Base-by-base conservation (phyloP, 2,888 invertebrate species). In the Tyria jacobaeae region DNA sequence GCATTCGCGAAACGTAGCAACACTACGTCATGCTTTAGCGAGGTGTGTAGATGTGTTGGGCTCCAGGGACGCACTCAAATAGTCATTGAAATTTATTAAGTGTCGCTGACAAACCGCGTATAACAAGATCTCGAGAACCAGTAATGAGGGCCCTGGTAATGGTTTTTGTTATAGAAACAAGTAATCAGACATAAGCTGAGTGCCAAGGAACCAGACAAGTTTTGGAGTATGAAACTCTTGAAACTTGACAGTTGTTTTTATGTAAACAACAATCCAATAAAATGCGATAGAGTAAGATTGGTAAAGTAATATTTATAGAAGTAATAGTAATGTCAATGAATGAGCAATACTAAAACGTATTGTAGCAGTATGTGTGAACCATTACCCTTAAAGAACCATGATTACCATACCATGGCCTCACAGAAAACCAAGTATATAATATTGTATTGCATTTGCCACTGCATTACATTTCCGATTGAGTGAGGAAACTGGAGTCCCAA, bases 21-120 rank as follows among this genome's bases (percentile, higher is more conserved):
- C 88, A 83, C 92, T 91, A 92, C 92, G 92, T 92, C 92, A 92
- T 89, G 89, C 85, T 83, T 86, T 83, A 84, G 85, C 80, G 80
- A 86, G 87, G 88, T 89, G 84, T 79, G 79, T 82, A 78, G 72
- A 78, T 79, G 82, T 79, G 80, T 71, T 72, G 68, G 52, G 41
- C 15, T 17, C 57, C 91, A 90, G 91, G 78, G 83, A 50, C 75
- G 91, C 68, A 91, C 57, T 88, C 35, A 12, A 55, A 66, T 34
- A 31, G 7, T 58, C 17, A 6, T 35, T 34, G n/a, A 37, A 52
- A 52, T 35, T 15, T 47, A 14, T 35, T 21, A 24, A 35, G 24
- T 10, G 17, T 12, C 4, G 21, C 10, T 7, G 17, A 21, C 5
- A n/a, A 53, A 12, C 25, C 12, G 1, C 25, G 4, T 24, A 2